phyloP scores from a whole-genome alignment of 2,888 invertebrate genomes.

The Laspeyria flexula region DNA sequence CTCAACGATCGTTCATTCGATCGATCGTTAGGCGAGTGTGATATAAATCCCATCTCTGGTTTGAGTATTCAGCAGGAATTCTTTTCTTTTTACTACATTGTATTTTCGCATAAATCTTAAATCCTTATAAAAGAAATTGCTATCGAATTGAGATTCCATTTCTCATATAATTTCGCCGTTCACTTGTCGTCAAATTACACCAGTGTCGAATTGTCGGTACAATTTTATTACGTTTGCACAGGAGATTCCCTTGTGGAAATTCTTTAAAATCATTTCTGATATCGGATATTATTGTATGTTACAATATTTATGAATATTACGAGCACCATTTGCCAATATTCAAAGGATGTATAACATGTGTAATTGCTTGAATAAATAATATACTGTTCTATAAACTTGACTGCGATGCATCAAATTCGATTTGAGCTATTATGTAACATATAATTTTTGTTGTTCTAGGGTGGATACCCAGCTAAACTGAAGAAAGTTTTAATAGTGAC shows the following conservation, averaged over 20 bases:
- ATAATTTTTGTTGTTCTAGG: slow-evolving; percentile 85
- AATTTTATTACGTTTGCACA: not conserved
- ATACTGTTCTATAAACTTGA: too few species aligned
- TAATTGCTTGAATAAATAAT: not conserved
- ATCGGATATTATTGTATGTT: not conserved
- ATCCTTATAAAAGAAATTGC: not conserved
- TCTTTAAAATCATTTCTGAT: not conserved
- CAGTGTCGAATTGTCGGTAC: not conserved
- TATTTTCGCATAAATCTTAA: not conserved
- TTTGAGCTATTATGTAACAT: not conserved
- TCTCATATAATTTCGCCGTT: not conserved
- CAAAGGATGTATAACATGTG: not conserved
- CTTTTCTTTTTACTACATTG: too few species aligned
- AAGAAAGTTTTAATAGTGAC: slow-evolving; percentile 99
- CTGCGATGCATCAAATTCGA: too few species aligned
- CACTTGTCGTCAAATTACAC: not conserved
- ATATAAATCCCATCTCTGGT: too few species aligned
- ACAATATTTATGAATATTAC: slow-evolving; percentile 4
- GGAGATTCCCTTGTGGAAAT: not conserved
- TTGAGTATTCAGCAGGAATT: too few species aligned
- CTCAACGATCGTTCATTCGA: too few species aligned
- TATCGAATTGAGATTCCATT: not conserved
- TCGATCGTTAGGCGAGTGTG: too few species aligned
- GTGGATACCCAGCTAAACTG: slow-evolving; percentile 98
- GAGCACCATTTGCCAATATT: not conserved